A percentile compares a stretch with the other conserved stretches of the same genome.
These are phyloP conservation scores for Nomia melanderi DNA, from an alignment of 1,140 invertebrate species.

Conservation along the genomic window DNA sequence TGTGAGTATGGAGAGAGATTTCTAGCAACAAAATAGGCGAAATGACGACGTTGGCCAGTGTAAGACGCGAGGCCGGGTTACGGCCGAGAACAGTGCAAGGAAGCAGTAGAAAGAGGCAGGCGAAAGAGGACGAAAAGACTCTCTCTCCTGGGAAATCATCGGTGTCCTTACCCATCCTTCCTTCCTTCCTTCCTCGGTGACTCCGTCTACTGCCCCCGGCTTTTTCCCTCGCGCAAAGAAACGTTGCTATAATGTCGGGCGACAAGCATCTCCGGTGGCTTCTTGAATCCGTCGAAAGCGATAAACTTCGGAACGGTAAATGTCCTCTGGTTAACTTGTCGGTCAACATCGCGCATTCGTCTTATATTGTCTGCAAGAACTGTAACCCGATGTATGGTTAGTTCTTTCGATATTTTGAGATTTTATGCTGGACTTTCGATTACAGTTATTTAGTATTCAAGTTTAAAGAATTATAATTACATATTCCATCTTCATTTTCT, in stretches of 20 bases:
- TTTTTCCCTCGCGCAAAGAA: neutral
- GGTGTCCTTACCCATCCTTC: conserved; percentile 71
- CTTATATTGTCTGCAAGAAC: neutral
- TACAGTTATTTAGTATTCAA: too few species aligned
- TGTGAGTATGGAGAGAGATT: conserved; percentile 23
- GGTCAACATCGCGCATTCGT: neutral
- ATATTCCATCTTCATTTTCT: too few species aligned
- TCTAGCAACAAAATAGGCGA: conserved; percentile 25
- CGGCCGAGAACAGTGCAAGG: conserved; percentile 34
- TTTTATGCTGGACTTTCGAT: too few species aligned
- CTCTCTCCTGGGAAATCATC: conserved; percentile 77
- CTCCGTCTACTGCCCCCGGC: conserved; percentile 1
- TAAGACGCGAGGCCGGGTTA: conserved; percentile 55
- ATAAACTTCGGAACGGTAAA: conserved; percentile 48
- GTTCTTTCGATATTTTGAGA: neutral
- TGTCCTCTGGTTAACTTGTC: conserved; percentile 28
- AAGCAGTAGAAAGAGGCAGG: conserved; percentile 50
- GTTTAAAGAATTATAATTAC: too few species aligned
- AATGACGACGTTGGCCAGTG: conserved; percentile 63
- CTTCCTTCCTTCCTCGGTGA: neutral
- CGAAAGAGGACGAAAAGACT: conserved; percentile 63
- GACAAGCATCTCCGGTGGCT: conserved; percentile 37
- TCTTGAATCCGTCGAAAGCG: conserved; percentile 46
- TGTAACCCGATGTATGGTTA: neutral
- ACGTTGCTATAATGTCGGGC: conserved; percentile 46